Evolutionary conservation across 2,888 invertebrate species (phyloP).

Genomic region (Acheta domesticus): DNA sequence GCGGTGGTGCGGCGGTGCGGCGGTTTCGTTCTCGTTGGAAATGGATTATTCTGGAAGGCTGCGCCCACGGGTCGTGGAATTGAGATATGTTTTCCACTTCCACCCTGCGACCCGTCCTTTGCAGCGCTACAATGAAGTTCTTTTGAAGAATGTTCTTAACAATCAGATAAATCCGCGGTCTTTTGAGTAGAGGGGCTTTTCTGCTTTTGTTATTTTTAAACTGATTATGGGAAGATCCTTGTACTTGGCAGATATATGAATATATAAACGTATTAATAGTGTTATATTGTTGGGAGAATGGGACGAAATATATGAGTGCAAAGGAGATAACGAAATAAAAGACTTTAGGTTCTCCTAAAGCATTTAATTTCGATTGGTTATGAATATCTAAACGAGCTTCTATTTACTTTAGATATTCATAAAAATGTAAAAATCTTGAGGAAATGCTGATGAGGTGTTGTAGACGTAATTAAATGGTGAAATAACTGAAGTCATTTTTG

Average conservation of each 20-base stretch:
- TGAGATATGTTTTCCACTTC: not conserved
- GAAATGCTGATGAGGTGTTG: no score
- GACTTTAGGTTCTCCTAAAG: no score
- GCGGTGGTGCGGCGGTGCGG: not conserved
- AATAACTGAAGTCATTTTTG: no score
- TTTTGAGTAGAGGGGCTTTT: not conserved
- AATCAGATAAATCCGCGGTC: not conserved
- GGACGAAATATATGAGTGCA: no score
- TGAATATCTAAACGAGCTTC: no score
- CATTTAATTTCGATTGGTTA: no score
- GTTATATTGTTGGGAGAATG: no score
- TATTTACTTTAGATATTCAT: no score
- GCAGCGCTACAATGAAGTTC: not conserved
- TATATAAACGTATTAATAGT: not conserved
- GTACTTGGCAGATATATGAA: not conserved
- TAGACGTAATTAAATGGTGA: no score
- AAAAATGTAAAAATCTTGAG: no score
- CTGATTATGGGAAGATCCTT: not conserved
- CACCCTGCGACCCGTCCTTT: not conserved
- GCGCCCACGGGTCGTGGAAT: not conserved
- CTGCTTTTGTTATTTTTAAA: constrained; percentile 5
- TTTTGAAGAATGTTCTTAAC: not conserved
- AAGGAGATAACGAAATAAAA: no score
- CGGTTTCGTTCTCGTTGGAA: constrained; percentile 7
- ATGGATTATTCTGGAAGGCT: not conserved